Base-by-base conservation (phyloP, 2,888 invertebrate genomes). In the Polietes domitor region DNA sequence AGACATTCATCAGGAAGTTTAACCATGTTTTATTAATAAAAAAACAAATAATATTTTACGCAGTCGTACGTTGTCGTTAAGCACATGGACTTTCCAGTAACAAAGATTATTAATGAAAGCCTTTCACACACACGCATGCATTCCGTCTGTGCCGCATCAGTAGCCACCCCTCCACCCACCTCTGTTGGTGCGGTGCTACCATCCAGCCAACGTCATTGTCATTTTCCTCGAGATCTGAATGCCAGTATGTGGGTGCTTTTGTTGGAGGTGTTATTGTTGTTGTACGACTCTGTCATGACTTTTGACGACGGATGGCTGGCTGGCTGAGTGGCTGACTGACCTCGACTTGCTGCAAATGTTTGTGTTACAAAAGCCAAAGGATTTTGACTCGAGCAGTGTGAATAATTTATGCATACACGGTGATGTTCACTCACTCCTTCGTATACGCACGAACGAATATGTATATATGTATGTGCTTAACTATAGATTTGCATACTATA, bases 381-480 rank as follows among this genome's bases (percentile, higher is more conserved):
- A 84, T 84, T 84, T 84, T 84, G 84, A 84, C 84, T 78, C 81
- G 78, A 84, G 68, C 43, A 75, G 81, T 72, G 72, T 83, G 72
- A 83, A 80, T 55, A 55, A 55, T 83, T 75, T 74, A 83, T 80
- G 70, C 6, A 26, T 19, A 70, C 41, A 7, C 47, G 12, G 24
- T 58, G n/a, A 32, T 47, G 43, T 21, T 15, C 47, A 47, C 47
- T n/a, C n/a, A 47, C 47, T 47, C 47, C n/a, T 32, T 47, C 47
- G 47, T n/a, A 47, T 47, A 2, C 15, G 32, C 32, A 9, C 26
- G 53, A 15, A 26, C n/a, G 12, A 37, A 6, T 17, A 15, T 21
- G 21, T 17, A 24, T 5, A 24, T 28, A 53, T 19, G 2, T 58
- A 70, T 47, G 17, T 61, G 50, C 37, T 2, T 12, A 47, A 15